Base-by-base conservation (phyloP, 2,113 vertebrate species). In the Ictalurus punctatus region DNA sequence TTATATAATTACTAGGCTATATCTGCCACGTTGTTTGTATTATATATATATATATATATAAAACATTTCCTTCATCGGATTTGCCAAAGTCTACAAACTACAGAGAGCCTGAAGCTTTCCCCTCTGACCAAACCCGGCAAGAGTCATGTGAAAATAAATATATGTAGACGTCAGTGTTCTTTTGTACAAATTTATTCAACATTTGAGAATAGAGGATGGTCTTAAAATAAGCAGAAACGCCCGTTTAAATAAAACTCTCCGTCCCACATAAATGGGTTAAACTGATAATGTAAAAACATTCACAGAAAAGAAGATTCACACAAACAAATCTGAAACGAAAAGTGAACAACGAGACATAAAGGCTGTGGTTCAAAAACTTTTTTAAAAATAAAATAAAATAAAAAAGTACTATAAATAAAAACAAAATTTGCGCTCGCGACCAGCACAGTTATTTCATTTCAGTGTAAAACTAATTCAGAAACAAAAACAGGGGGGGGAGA, bases 331-430 rank as follows among this genome's bases (percentile, higher is more conserved):
- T 87, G 69, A 86, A 93, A 95, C 93, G 14, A 78, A 86, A 79
- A 86, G 37, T 27, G 21, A 59, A 95, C 93, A 40, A 95, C 93
- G 91, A 94, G 93, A 95, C 94, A 94, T 95, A 96, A 95, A 95
- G 58, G 6, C 73, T 86, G 93, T 95, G 95, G 92, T 94, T 95
- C 96, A 96, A 96, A 96, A 93, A 87, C 94, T 96, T 91, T 90
- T 92, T 59, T 90, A 65, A 67, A 7, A 23, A 61, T 6, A 61
- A 7, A 87, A 91, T 93, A 93, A 89, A 7, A 87, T 91, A 93
- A 93, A 88, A 95, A 92, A 90, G 94, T 95, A 93, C 97, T 98
- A 98, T 98, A 99, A 99, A 98, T 97, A 97, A 98, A 85, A 97
- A 97, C 95, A 87, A 91, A 88, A 27, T 90, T 91, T 95, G 96